These are phyloP conservation scores for Chrysocyon brachyurus DNA, from an alignment of 2,797 vertebrate species.

Conservation along the genomic window DNA sequence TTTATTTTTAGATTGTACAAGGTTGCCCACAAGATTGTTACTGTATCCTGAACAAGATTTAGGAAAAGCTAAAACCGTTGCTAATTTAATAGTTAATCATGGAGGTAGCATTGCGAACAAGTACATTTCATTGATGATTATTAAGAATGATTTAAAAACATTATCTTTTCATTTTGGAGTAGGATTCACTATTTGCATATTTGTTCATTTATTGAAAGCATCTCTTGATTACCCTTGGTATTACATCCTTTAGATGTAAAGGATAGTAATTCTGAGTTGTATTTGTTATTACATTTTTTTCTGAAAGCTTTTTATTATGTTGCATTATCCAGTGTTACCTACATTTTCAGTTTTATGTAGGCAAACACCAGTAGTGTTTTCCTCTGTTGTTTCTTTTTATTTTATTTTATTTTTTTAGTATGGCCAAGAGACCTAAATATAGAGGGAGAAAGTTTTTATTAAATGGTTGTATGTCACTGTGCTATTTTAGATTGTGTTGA, in stretches of 20 bases:
- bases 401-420: not conserved
- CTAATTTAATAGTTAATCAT: not conserved
- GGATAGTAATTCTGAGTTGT: not conserved
- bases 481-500: constrained; percentile 40
- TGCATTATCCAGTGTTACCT: not conserved
- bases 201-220: not conserved
- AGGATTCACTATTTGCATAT: not conserved
- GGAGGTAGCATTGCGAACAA: not conserved
- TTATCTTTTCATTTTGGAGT: constrained; percentile 32
- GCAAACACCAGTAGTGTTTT: not conserved
- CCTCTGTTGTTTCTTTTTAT: not conserved
- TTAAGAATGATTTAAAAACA: constrained; percentile 35
- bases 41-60: not conserved
- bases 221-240: constrained; percentile 50
- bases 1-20: not conserved
- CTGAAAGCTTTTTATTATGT: not conserved
- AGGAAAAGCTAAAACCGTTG: not conserved
- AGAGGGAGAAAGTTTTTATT: not conserved
- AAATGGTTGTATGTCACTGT: not conserved
- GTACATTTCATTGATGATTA: not conserved
- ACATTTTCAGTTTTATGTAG: constrained; percentile 29
- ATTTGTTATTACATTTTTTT: not conserved
- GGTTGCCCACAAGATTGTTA: not conserved
- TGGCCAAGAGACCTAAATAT: constrained; percentile 51
- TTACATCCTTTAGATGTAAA: constrained; percentile 29